phyloP scores from a whole-genome alignment of 2,113 vertebrate species.

The Falcunculus frontatus region DNA sequence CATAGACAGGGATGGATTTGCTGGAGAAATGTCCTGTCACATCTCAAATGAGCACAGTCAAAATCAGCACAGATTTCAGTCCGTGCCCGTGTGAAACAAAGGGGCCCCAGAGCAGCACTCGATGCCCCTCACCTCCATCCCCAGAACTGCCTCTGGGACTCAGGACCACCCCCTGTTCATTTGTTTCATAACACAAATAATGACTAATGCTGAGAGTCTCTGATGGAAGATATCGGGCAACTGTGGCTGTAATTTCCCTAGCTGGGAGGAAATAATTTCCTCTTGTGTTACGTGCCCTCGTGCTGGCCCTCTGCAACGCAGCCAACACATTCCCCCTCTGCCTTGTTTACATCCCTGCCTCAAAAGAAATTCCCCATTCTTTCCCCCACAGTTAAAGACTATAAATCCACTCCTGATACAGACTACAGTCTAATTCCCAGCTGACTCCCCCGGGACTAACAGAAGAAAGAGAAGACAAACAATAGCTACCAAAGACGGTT shows the following conservation, averaged over 20 bases:
- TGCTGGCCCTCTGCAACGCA: background rate
- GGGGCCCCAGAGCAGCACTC: background rate
- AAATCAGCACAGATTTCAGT: background rate
- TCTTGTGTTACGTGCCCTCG: background rate
- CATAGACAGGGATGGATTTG: background rate
- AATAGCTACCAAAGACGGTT: background rate
- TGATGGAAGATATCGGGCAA: background rate
- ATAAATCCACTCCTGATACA: background rate
- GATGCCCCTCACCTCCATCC: background rate
- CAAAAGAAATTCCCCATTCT: background rate
- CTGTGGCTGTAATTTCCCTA: background rate
- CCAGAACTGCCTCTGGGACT: background rate
- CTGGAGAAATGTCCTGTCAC: background rate
- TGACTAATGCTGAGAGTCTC: background rate
- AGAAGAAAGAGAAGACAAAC: background rate
- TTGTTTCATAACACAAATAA: background rate
- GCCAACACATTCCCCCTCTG: background rate
- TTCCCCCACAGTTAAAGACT: background rate
- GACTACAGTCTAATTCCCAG: background rate
- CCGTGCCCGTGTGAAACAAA: fast-evolving
- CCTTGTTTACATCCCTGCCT: background rate
- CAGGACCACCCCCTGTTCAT: background rate
- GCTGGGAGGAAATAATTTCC: background rate
- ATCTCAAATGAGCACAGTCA: background rate
- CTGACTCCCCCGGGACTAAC: background rate